Evolutionary conservation across 1,140 invertebrate species (phyloP), one percentile per base, ranked within the genome.

Genomic region (Anthonomus grandis): DNA sequence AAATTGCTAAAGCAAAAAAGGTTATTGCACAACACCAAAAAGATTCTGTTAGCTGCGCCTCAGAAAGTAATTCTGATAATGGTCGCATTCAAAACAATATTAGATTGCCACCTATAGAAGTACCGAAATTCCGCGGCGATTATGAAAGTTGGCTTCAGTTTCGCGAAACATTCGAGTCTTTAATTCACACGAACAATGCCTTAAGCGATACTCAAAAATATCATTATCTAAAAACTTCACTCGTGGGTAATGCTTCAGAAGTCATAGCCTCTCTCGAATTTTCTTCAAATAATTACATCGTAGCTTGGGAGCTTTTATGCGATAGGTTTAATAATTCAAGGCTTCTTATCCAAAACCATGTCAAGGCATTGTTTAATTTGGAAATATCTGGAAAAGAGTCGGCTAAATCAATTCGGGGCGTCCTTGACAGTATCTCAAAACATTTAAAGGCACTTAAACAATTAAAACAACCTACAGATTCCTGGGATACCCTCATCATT

Each of bases 281-380:
- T 10, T 51, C 36, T 0, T 45, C 59, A 10, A 49, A 49, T 15
- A 71, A 67, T 58, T 73, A 70, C 41, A 17, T 15, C 0, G 53
- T 42, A 13, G 70, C 69, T 4, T 70, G 67, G 67, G 42, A 65
- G 12, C 48, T 63, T 17, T 52, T 74, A 4, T 59, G 51, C 15
- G 52, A 69, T 22, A 41, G 64, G 46, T 74, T 63, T 38, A 54
- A 72, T 23, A 70, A 71, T 27, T 53, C 44, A 15, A 52, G 58
- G 9, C 17, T 66, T 23, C 42, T 64, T 13, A 46, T 62, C 12
- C 37, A 54, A 23, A 59, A 53, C 24, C 57, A 59, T 31, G 41
- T 59, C 4, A 25, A 23, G 21, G 49, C 37, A 9, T n/a, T 59
- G 10, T 54, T 59, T 42, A 13, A 22, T 19, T 18, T 49, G 19